Evolutionary conservation across 2,888 invertebrate species (phyloP), one percentile per base, ranked within the genome.

Genomic region (Epinotia nisella): DNA sequence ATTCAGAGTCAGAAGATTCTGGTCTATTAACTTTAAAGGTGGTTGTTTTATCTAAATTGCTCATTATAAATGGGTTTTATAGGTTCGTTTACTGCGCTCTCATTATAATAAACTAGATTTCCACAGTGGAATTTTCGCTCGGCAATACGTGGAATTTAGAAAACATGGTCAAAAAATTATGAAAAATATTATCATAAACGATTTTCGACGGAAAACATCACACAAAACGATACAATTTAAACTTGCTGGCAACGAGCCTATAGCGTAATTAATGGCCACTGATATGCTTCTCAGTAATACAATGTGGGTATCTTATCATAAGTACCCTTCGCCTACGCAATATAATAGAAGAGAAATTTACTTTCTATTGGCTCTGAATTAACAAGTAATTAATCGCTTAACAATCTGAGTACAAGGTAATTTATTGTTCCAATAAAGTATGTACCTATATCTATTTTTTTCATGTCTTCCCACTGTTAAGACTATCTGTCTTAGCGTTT

Each of bases 361-460:
- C 66, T 66, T 66, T 66, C 66, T 66, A 66, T 66, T 66, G 66
- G n/a, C n/a, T 66, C 55, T 24, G 41, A 66, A 66, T 66, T 56
- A 66, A 11, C 41, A 11, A 19, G 66, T 41, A 66, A 66, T 66
- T 66, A 66, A 66, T 66, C 56, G 66, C 41, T 56, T 41, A 55
- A 39, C 41, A 39, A 66, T 66, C 56, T 53, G 19, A n/a, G 64
- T 66, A 56, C 66, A 41, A 41, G n/a, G 41, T 66, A 41, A 41
- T 56, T 66, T 66, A 66, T 66, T 55, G 65, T 5, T 39, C 41
- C 39, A 21, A 56, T 65, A 9, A 53, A 53, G n/a, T n/a, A n/a
- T n/a, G n/a, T n/a, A n/a, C n/a, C n/a, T 64, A 35, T 35, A 35
- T 39, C 11, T 55, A 53, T 39, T 53, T 24, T 21, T 39, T 41